Conservation (phyloP, 23 tunicate genomes). For the Trididemnum miniatum region DNA sequence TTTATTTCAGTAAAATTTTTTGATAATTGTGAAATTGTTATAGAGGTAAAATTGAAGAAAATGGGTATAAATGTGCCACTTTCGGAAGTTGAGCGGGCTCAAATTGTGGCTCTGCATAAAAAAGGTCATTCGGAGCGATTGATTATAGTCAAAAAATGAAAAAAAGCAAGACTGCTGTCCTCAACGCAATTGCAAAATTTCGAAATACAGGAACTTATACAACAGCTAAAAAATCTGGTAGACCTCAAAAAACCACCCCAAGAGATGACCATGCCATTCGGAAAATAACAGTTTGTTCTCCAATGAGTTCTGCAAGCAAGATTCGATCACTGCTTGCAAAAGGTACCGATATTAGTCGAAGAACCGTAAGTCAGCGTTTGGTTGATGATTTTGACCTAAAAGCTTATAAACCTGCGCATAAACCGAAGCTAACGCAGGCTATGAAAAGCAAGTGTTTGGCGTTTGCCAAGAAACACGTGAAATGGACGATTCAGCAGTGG, state of each 20-base stretch:
- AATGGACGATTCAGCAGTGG: slow-evolving; percentile 31
- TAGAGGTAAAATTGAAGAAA: too few species aligned
- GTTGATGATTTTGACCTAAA: slow-evolving; percentile 24
- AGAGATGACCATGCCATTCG: slow-evolving; percentile 5
- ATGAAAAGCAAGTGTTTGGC: slow-evolving; percentile 29
- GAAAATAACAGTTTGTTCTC: slow-evolving; percentile 26
- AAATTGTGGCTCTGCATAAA: too few species aligned
- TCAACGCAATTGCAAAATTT: too few species aligned
- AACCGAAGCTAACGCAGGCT: slow-evolving; percentile 17
- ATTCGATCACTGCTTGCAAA: slow-evolving; percentile 23
- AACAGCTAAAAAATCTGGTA: slow-evolving; percentile 15
- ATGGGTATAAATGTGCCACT: too few species aligned
- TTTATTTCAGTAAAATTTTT: too few species aligned
- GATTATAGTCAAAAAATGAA: too few species aligned
- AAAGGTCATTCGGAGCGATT: too few species aligned
- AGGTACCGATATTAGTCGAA: slow-evolving; percentile 32
- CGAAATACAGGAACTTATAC: slow-evolving; percentile 35
- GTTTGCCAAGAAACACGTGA: slow-evolving; percentile 25
- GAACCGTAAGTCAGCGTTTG: slow-evolving; percentile 26
- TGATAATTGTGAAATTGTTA: too few species aligned
- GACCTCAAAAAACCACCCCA: slow-evolving; percentile 32
- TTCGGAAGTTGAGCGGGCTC: too few species aligned
- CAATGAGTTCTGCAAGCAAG: slow-evolving; percentile 46
- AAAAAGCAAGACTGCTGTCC: too few species aligned
- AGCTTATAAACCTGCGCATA: slow-evolving; percentile 26